Evolutionary conservation across 2,888 invertebrate species (phyloP), one percentile per base, ranked within the genome.

Genomic region (Drosophila limbata): DNA sequence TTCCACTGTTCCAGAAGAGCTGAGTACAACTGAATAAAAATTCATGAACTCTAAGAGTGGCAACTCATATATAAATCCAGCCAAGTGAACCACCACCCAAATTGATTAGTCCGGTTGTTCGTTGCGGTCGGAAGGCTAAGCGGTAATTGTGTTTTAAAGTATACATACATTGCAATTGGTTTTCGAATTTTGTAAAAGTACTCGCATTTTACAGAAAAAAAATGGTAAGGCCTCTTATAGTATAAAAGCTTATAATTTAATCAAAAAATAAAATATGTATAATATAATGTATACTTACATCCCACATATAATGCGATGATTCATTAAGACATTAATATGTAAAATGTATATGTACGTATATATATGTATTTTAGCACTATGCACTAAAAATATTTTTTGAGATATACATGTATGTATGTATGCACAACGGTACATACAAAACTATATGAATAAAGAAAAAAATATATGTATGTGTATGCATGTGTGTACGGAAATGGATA

Each of bases 21-120:
- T 6, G 2, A 47, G 9, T 17, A 3, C 39, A 19, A 19, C 15
- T 40, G 37, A 37, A 10, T 25, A 28, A 5, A 28, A 11, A 39
- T 40, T 47, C 39, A 31, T 39, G 39, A 56, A 33, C 55, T 51
- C 3, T 15, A 37, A n/a, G 33, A 53, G 19, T 53, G 59, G 55
- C 73, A 69, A 69, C 81, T 69, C 73, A 65, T 62, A 45, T 40
- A 44, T 44, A 71, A 65, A 70, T 68, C 61, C 63, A 68, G 70
- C 63, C 73, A 69, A 72, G 68, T 73, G 73, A 81, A 83, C 68
- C 73, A 83, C 68, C 81, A 74, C 69, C 69, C 72, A 79, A 81
- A 87, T 84, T 81, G 74, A 84, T 87, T 81, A 81, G 88, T 84
- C 74, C 78, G 81, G 84, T 82, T 85, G 85, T 81, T 84, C 85